Base-by-base conservation (phyloP, 2,888 invertebrate genomes). In the Melinopterus prodromus region DNA sequence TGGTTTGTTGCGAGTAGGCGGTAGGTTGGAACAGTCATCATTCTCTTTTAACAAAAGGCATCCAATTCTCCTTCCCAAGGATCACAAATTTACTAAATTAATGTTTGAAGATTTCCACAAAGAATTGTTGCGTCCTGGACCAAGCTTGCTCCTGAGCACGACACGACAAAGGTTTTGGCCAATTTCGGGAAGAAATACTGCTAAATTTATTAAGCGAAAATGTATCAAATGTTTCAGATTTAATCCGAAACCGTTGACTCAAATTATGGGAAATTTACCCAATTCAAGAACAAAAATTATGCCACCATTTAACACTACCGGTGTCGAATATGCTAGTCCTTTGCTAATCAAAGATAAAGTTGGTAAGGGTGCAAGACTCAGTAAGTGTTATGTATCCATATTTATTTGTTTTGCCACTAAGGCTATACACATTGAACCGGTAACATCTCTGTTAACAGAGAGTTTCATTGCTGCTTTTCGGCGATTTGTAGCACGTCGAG, bases 1-100 rank as follows among this genome's bases (percentile, higher is more conserved):
- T 9, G 81, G 80, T 16, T 76, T 84, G 71, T 75, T 83, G n/a
- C 76, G 81, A 36, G 83, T 84, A 35, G 84, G 83, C n/a, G 82
- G 83, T 16, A 70, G 82, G 69, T 79, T 81, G 69, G 38, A 72
- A 15, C 36, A 78, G 12, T 79, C 82, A 9, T 38, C 53, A 37
- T 78, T 80, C n/a, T 16, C 16, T 7, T 84, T 76, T 53, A 70
- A 78, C 35, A 74, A 80, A 72, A 83, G 77, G 80, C 80, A 82
- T 80, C 82, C 81, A 6, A 81, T 82, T 15, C 53, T 84, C 16
- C 70, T 83, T 38, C 77, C 78, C 9, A 37, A 79, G 6, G 81
- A 82, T 12, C 83, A 83, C 77, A 36, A 16, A 9, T 76, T 84
- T 26, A 82, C 82, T 0, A 80, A 80, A 76, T 71, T 84, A 69